phyloP scores from a whole-genome alignment of 2,113 vertebrate genomes.

The Peromyscus maniculatus region DNA sequence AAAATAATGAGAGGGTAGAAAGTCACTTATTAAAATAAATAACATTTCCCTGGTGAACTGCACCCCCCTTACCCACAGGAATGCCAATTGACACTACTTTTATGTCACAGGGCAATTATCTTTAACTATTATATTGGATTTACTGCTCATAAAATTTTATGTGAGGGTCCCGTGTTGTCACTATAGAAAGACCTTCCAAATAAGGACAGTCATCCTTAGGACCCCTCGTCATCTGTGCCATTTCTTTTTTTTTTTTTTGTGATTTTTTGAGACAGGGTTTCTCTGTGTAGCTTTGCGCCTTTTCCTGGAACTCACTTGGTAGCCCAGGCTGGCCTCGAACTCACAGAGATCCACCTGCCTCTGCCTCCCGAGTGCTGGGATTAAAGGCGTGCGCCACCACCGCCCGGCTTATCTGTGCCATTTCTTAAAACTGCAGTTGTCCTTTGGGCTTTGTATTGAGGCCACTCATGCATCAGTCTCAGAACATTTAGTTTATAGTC shows the following conservation, averaged over 20 bases:
- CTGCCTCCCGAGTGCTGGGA: no score
- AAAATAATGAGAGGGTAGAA: constrained; percentile 63
- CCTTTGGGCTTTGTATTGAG: constrained; percentile 48
- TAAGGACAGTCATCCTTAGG: constrained; percentile 41
- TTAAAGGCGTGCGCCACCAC: no score
- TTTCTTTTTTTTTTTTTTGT: no score
- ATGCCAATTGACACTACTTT: constrained; percentile 21
- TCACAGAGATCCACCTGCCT: no score
- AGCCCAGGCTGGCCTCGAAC: no score
- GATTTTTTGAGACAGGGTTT: no score
- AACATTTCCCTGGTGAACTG: constrained; percentile 1
- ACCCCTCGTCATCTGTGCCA: constrained; percentile 3
- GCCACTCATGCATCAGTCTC: constrained; percentile 31
- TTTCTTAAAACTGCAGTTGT: constrained; percentile 55
- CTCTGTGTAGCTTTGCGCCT: no score
- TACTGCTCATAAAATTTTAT: constrained; percentile 59
- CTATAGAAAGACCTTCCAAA: neutral
- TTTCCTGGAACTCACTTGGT: no score
- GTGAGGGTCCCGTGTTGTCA: constrained; percentile 32
- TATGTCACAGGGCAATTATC: neutral
- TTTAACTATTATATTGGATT: constrained; percentile 53
- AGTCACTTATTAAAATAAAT: constrained; percentile 59
- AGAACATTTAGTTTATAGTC: constrained; percentile 71
- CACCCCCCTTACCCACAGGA: neutral
- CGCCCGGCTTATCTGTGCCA: no score